Evolutionary conservation across 1,140 invertebrate genomes (phyloP), one percentile per base, ranked within the genome.

Genomic region (Macrobrachium rosenbergii): DNA sequence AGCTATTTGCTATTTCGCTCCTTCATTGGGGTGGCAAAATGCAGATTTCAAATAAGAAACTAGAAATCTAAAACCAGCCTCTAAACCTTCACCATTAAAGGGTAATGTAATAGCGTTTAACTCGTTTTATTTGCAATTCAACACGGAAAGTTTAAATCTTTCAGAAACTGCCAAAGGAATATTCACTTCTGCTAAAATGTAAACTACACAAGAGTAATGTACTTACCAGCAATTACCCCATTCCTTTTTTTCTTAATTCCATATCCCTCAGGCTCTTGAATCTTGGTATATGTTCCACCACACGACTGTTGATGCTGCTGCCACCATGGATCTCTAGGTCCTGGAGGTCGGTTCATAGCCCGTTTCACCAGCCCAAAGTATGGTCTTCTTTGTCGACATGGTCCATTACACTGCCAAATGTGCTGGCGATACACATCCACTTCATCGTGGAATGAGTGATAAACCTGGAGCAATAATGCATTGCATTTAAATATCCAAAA

Each of bases 391-490:
- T 93, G 92, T 89, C 95, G 94, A 92, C 98, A 99, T 12, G 96
- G 95, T 0, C 98, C 98, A 92, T 96, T 93, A 91, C 98, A 99
- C 90, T 95, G 93, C 98, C 98, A 99, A 95, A 96, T 97, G 92
- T 99, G 98, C 67, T 95, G 95, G 92, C 96, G 93, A 90, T 98
- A 99, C 10, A 95, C 91, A 82, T 92, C 92, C 0, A 98, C 97
- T 93, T 99, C 97, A 90, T 96, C 96, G 91, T 98, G 89, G 80
- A 89, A 89, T 43, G 69, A 72, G 63, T 89, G 89, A 62, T 79
- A 89, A 2, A 89, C 89, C 89, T 89, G 81, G 19, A 64, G 59
- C 7, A 52, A 21, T 21, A 21, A 37, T 21, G 45, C 58, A 78
- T 0, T 14, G 45, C 10, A 14, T 16, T 23, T 45, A 78, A 6